These are phyloP conservation scores for Aproaerema taeniolella DNA, from an alignment of 2,888 invertebrate genomes.

Conservation along the genomic window DNA sequence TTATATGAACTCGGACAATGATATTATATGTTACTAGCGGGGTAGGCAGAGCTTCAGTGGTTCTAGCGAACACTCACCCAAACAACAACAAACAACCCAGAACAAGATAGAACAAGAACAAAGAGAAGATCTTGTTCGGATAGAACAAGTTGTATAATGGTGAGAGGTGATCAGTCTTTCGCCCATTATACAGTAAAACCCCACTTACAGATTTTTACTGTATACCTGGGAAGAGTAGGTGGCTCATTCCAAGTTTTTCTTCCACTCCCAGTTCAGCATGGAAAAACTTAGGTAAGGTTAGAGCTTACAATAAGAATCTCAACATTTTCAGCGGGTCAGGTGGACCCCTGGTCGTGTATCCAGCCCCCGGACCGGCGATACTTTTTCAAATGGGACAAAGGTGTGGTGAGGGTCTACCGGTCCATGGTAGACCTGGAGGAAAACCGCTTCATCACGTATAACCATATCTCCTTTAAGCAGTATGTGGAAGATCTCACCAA, in stretches of 20 bases:
- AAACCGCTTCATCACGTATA: slow-evolving; percentile 79
- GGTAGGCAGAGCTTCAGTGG: background rate
- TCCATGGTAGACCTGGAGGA: slow-evolving; percentile 68
- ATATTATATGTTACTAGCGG: background rate
- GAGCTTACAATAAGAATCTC: too few relatives aligned
- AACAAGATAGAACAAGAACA: background rate
- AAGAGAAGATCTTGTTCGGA: too few relatives aligned
- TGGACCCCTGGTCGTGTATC: slow-evolving; percentile 90
- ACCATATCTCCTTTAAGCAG: slow-evolving; percentile 83
- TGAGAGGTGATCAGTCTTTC: too few relatives aligned
- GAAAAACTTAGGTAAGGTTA: too few relatives aligned
- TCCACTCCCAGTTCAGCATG: too few relatives aligned
- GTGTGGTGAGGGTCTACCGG: slow-evolving; percentile 86
- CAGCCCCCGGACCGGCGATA: slow-evolving; percentile 82
- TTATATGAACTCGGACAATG: background rate
- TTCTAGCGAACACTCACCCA: slow-evolving; percentile 17
- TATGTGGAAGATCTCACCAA: slow-evolving; percentile 90
- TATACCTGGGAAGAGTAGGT: too few relatives aligned
- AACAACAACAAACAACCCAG: slow-evolving; percentile 26
- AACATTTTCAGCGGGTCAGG: too few relatives aligned
- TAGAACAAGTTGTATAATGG: too few relatives aligned
- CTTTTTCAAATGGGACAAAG: slow-evolving; percentile 81
- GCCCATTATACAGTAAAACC: too few relatives aligned
- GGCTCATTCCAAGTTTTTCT: too few relatives aligned
- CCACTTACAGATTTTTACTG: too few relatives aligned